These are phyloP conservation scores for Macrocentrus cingulum DNA, from an alignment of 1,140 invertebrate species.

Conservation along the genomic window DNA sequence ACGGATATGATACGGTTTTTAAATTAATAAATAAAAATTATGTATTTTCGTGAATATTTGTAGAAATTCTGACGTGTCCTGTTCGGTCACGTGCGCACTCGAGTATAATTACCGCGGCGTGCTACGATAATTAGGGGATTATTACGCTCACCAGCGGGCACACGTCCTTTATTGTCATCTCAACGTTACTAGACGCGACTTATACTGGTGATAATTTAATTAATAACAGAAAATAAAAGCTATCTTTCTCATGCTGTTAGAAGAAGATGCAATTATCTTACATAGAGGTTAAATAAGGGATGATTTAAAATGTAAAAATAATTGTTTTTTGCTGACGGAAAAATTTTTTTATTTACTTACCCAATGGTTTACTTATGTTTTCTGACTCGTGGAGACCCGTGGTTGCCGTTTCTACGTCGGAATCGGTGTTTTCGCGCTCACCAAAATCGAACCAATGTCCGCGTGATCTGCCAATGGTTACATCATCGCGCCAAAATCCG, in stretches of 20 bases:
- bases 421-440: neutral
- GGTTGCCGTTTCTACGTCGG: neutral
- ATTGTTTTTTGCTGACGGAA: neutral
- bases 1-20: no score
- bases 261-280: no score
- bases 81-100: slow-evolving; percentile 32
- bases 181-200: no score
- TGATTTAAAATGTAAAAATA: no score
- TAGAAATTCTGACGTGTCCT: slow-evolving; percentile 27
- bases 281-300: no score
- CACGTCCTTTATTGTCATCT: neutral
- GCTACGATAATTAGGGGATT: slow-evolving; percentile 43
- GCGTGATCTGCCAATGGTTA: slow-evolving; percentile 19
- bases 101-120: slow-evolving; percentile 36
- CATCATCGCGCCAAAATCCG: slow-evolving; percentile 29
- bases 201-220: slow-evolving; percentile 17
- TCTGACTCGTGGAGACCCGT: neutral
- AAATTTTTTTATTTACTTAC: neutral
- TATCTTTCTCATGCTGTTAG: no score
- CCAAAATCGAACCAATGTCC: slow-evolving; percentile 15
- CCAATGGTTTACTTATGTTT: neutral
- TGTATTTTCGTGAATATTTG: no score
- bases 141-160: slow-evolving; percentile 33
- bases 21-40: no score
- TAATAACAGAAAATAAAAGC: no score